These are phyloP conservation scores for Leptestheria dahalacensis DNA, from an alignment of 1,140 invertebrate genomes.

Conservation along the genomic window DNA sequence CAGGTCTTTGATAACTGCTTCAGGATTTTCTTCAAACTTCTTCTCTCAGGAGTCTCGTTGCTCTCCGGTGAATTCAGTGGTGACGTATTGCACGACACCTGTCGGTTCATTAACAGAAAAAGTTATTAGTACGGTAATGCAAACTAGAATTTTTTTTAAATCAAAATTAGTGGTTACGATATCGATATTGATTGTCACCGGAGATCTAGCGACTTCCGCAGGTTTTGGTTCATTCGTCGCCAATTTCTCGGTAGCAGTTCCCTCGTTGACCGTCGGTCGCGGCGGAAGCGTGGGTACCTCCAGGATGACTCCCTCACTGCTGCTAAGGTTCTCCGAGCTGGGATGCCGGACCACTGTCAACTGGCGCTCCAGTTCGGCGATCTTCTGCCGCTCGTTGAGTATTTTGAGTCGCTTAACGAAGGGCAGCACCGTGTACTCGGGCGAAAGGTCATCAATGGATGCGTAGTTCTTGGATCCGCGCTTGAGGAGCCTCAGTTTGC, in stretches of 20 bases:
- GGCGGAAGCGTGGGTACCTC: no score
- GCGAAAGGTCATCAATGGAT: slow-evolving; percentile 71
- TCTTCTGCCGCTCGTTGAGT: slow-evolving; percentile 70
- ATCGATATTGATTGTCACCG: no score
- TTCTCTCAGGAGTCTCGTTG: slow-evolving; percentile 65
- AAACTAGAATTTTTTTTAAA: no score
- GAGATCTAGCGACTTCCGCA: no score
- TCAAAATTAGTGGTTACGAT: no score
- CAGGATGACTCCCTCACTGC: no score
- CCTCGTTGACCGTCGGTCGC: neutral
- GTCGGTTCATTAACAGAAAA: no score
- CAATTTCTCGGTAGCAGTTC: no score
- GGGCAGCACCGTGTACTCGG: slow-evolving; percentile 64
- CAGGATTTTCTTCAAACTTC: slow-evolving; percentile 66
- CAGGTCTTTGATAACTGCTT: slow-evolving; percentile 48
- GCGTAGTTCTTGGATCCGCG: slow-evolving; percentile 42
- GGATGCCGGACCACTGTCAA: slow-evolving; percentile 43
- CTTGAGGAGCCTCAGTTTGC: neutral
- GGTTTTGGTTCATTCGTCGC: no score
- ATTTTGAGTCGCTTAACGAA: slow-evolving; percentile 79
- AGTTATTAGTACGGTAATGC: no score
- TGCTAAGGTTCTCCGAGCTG: slow-evolving; percentile 38
- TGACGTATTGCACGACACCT: no score
- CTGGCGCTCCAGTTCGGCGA: slow-evolving; percentile 59
- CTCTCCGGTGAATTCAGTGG: slow-evolving; percentile 43